Evolutionary conservation across 2,888 invertebrate species (phyloP).

Genomic region (Hyposoter dolosus): DNA sequence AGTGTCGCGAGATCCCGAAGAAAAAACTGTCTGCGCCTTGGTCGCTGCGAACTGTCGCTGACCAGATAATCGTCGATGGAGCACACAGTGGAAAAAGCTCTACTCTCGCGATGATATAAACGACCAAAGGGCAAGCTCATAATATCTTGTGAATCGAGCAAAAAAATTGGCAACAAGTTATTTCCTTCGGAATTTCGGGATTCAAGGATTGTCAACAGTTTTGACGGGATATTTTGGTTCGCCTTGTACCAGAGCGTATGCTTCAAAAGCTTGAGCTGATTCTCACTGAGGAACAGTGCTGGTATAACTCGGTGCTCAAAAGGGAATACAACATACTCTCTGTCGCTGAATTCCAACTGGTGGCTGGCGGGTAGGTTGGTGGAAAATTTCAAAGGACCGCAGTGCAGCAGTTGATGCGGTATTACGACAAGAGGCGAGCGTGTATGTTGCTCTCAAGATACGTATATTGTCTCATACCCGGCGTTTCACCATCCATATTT

Average conservation of each 20-base stretch:
- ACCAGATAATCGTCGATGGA: background rate
- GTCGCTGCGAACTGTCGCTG: background rate
- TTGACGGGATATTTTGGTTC: background rate
- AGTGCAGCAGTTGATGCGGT: constrained; percentile 65
- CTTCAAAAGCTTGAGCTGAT: constrained; percentile 40
- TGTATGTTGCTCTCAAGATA: constrained; percentile 38
- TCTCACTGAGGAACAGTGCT: constrained; percentile 24
- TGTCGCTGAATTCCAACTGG: constrained; percentile 37
- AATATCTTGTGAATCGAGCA: background rate
- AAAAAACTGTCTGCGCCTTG: background rate
- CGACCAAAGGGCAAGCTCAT: background rate
- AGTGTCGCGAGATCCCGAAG: background rate
- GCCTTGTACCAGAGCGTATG: background rate
- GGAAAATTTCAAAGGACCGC: constrained; percentile 58
- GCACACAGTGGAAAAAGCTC: background rate
- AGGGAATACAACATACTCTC: constrained; percentile 35
- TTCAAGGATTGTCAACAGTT: background rate
- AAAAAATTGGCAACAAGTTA: background rate
- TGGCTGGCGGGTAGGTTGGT: constrained; percentile 21
- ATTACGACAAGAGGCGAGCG: constrained; percentile 1
- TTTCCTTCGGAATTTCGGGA: background rate
- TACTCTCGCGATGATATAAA: background rate
- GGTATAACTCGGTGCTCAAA: constrained; percentile 32
- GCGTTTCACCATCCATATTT: constrained; percentile 6
- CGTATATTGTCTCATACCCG: constrained; percentile 23